Conservation (phyloP, 2,113 vertebrate species). For the Ranitomeya imitator region DNA sequence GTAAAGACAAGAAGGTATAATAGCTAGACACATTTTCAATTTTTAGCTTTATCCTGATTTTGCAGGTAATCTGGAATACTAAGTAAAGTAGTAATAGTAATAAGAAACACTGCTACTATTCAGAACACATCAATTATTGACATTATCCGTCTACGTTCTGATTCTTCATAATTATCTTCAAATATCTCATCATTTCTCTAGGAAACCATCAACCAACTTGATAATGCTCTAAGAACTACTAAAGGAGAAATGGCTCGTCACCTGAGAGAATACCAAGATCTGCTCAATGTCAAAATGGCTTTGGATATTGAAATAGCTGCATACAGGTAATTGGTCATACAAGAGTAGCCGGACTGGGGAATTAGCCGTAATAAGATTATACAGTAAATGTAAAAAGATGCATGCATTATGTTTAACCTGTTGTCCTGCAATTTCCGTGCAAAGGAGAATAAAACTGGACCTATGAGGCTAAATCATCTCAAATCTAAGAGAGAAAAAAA, state of each 20-base stretch:
- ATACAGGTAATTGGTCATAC: slow-evolving; percentile 60
- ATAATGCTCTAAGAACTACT: slow-evolving; percentile 75
- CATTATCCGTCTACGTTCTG: neutral
- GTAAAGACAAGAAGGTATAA: neutral
- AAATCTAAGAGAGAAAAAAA: too few species aligned
- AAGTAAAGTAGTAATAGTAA: neutral
- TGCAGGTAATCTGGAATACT: neutral
- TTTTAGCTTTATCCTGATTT: neutral
- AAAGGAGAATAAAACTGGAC: neutral
- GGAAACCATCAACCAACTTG: slow-evolving; percentile 77
- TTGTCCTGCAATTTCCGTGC: neutral
- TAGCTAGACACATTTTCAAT: neutral
- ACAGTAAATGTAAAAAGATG: neutral
- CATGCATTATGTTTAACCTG: too few species aligned
- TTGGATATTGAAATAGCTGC: slow-evolving; percentile 63
- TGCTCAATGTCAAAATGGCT: slow-evolving; percentile 64
- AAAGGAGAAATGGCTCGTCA: slow-evolving; percentile 76
- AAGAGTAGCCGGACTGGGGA: neutral
- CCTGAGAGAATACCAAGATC: slow-evolving; percentile 64
- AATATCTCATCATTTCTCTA: slow-evolving; percentile 55
- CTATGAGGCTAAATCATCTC: too few species aligned
- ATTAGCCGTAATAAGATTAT: neutral
- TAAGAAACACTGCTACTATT: neutral
- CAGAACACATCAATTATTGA: neutral
- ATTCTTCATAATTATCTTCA: neutral